Base-by-base conservation (phyloP, 1,140 invertebrate species). In the Leptonema lineaticorne region DNA sequence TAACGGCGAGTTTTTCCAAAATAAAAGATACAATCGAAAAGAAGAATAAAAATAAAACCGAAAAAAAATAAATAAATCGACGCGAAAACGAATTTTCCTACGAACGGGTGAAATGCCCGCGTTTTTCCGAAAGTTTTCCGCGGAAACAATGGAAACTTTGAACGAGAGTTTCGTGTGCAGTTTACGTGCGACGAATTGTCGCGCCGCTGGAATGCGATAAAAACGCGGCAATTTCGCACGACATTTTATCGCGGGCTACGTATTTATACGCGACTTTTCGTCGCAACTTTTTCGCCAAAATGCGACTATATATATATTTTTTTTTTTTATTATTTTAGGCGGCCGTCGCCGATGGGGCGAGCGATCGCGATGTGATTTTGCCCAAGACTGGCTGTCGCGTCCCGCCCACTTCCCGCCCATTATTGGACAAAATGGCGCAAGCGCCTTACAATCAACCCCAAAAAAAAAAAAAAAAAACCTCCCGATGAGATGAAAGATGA, bases 391-490 rank as follows among this genome's bases (percentile, higher is more conserved):
- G 20, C 50, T 11, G 6, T 22, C 22, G 50, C 22, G 50, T 53
- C 50, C 50, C 50, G 50, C 50, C 50, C 50, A 53, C 50, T 53
- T 53, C 50, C 50, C 50, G 50, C 50, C 50, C 50, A 26, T 53
- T 24, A 53, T 53, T 53, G 50, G 50, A 53, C 4, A 1, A 26
- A 24, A 53, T 53, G 3, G 22, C 50, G 50, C 50, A 11, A 11
- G 50, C 50, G 50, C 50, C 14, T 2, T 11, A 9, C 22, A n/a
- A 20, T 18, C 46, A 14, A 41, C 9, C 37, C 37, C 37, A n/a
- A n/a, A n/a, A n/a, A n/a, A n/a, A 33, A 33, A 11, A 6, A 33
- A 33, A 33, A 33, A 33, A 33, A 33, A 33, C 30, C 5, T 33
- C 30, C 30, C 5, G 5, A 6, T 33, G 30, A 33, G 5, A n/a